These are phyloP conservation scores for Ovis aries DNA, from an alignment of 2,113 vertebrate genomes.

Conservation along the genomic window DNA sequence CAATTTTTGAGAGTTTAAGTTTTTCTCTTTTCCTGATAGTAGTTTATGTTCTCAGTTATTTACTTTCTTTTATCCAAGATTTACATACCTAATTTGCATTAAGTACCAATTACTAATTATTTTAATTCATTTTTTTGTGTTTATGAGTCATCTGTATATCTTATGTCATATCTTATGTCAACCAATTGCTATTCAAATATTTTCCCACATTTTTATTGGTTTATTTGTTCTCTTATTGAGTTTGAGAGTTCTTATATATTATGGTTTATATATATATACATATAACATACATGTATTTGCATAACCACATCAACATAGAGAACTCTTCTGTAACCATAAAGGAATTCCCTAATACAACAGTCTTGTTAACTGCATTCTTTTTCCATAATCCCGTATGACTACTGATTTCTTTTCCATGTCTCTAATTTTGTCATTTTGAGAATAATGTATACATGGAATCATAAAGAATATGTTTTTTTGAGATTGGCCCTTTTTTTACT, in stretches of 20 bases:
- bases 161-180: neutral
- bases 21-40: neutral
- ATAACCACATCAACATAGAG: neutral
- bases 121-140: neutral
- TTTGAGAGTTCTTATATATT: neutral
- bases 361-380: neutral
- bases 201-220: neutral
- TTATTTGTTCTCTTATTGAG: neutral
- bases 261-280: neutral
- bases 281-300: neutral
- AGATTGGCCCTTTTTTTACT: neutral
- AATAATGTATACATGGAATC: neutral
- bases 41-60: neutral
- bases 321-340: neutral
- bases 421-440: neutral
- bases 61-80: neutral
- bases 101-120: neutral
- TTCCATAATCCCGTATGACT: neutral
- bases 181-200: neutral
- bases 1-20: neutral
- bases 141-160: neutral
- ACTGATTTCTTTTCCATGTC: neutral
- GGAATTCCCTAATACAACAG: neutral
- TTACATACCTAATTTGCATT: neutral
- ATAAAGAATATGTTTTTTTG: neutral